Evolutionary conservation across 2,797 vertebrate species (phyloP).

Genomic region (Sebastes minor): DNA sequence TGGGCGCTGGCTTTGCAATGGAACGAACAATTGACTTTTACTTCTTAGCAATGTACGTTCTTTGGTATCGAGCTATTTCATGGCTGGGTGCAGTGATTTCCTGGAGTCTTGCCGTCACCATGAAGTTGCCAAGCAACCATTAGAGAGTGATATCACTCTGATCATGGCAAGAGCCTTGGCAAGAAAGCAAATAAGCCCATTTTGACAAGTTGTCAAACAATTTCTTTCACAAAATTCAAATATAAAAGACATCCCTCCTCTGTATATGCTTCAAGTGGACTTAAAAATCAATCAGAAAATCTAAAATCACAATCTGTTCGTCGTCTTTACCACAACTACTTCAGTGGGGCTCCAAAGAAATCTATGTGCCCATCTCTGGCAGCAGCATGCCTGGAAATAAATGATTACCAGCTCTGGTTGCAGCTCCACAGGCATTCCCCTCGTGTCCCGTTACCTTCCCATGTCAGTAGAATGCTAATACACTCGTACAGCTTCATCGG

Average conservation of each 20-base stretch:
- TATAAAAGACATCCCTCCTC: neutral
- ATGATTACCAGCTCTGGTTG: slow-evolving; percentile 80
- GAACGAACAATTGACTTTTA: too few species aligned
- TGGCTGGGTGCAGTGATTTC: neutral
- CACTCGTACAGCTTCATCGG: slow-evolving; percentile 72
- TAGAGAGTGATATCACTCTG: neutral
- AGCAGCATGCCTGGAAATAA: slow-evolving; percentile 69
- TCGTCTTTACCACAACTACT: slow-evolving; percentile 31
- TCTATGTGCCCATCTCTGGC: slow-evolving; percentile 56
- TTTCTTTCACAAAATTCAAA: neutral
- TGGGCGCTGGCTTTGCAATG: too few species aligned
- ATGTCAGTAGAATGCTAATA: slow-evolving; percentile 82
- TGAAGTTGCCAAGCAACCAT: neutral
- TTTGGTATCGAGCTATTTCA: too few species aligned
- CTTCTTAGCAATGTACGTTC: too few species aligned
- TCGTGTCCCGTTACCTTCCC: slow-evolving; percentile 72
- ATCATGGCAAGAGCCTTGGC: neutral
- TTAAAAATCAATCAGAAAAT: too few species aligned
- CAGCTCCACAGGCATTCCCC: slow-evolving; percentile 64
- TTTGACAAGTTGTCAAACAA: neutral
- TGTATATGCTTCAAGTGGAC: neutral
- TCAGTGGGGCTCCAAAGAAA: slow-evolving; percentile 26
- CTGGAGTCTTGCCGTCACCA: neutral
- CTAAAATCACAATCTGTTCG: slow-evolving; percentile 8
- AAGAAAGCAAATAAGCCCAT: neutral